phyloP scores from a whole-genome alignment of 2,888 invertebrate genomes.

The Rhagonycha lutea region DNA sequence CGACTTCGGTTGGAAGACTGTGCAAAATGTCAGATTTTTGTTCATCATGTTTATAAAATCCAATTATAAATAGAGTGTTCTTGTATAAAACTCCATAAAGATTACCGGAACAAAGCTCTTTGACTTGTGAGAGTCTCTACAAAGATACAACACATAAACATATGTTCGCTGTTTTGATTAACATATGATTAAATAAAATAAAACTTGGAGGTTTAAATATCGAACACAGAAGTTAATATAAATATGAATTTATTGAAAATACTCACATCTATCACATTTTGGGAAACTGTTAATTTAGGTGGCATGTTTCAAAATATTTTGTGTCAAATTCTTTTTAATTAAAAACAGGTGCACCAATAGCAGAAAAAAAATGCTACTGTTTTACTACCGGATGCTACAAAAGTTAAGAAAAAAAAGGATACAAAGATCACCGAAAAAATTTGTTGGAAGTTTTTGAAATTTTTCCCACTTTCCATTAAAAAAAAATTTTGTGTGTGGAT shows the following conservation, averaged over 20 bases:
- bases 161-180: conserved; percentile 12
- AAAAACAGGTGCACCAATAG: neutral
- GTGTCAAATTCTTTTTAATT: neutral
- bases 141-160: conserved; percentile 27
- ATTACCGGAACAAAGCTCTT: conserved; percentile 68
- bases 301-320: conserved; percentile 60
- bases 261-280: conserved; percentile 71
- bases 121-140: conserved; percentile 70
- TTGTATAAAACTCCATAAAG: conserved; percentile 77
- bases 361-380: neutral
- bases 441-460: too few species aligned
- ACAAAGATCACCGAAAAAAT: too few species aligned
- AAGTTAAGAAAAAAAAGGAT: too few species aligned
- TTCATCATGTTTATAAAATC: conserved; percentile 67
- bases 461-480: too few species aligned
- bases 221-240: neutral
- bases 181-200: conserved; percentile 7
- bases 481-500: too few species aligned
- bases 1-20: conserved; percentile 76
- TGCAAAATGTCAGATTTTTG: conserved; percentile 62
- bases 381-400: neutral
- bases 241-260: conserved; percentile 3
- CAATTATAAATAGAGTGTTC: conserved; percentile 56
- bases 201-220: conserved; percentile 5
- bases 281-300: conserved; percentile 74